A percentile compares a stretch with the other conserved stretches of the same genome.
phyloP scores from a whole-genome alignment of 2,797 vertebrate genomes.

The Argentina silus region DNA sequence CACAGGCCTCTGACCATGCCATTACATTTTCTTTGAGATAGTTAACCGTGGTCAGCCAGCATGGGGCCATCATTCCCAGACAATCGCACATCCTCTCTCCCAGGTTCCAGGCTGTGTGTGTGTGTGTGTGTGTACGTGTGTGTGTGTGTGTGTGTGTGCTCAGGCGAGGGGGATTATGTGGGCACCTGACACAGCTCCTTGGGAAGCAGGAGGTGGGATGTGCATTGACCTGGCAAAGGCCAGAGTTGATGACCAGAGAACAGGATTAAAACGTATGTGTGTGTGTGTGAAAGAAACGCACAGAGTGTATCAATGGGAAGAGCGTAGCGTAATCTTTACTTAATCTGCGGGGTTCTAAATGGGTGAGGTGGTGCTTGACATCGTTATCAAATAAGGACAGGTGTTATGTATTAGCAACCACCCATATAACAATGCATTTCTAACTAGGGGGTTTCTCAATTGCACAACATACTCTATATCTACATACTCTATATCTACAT shows the following conservation, averaged over 20 bases:
- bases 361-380: background rate
- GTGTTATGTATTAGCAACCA: background rate
- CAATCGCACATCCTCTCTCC: background rate
- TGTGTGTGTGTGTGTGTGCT: conserved; percentile 10
- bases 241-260: background rate
- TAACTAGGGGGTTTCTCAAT: too few species aligned
- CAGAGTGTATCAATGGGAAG: background rate
- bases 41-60: conserved; percentile 1
- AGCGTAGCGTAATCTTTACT: background rate
- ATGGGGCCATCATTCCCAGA: conserved; percentile 7
- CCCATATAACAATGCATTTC: background rate
- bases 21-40: background rate
- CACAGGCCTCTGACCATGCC: background rate
- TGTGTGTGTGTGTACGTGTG: background rate
- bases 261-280: background rate
- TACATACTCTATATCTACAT: too few species aligned
- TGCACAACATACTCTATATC: too few species aligned
- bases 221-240: conserved; percentile 25
- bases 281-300: background rate
- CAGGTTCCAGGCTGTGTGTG: background rate
- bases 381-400: background rate
- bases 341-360: background rate
- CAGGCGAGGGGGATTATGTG: conserved; percentile 24
- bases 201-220: background rate
- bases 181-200: conserved; percentile 48